These are phyloP conservation scores for Ochotona curzoniae DNA, from an alignment of 2,113 vertebrate genomes.

Conservation along the genomic window DNA sequence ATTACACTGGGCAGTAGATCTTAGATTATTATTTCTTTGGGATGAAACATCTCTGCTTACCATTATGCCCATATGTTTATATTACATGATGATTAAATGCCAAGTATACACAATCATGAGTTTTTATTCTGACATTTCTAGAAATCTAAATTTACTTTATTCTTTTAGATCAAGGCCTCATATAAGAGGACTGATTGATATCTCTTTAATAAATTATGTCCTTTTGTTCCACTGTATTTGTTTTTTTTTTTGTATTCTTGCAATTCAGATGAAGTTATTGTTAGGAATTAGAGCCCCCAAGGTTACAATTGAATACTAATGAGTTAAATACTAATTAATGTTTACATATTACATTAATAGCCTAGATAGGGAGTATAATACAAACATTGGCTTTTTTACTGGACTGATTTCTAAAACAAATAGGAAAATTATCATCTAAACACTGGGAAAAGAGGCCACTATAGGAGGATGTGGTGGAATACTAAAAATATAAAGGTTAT, in stretches of 20 bases:
- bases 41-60: background rate
- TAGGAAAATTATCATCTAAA: too few species aligned
- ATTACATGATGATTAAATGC: background rate
- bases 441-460: background rate
- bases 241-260: too few species aligned
- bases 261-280: background rate
- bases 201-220: background rate
- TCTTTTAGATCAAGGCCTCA: background rate
- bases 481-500: background rate
- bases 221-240: background rate
- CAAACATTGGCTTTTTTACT: background rate
- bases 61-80: background rate
- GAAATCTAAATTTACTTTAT: background rate
- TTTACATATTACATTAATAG: background rate
- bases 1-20: background rate
- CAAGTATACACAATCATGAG: background rate
- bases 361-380: background rate
- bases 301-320: background rate
- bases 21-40: background rate
- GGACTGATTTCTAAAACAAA: background rate
- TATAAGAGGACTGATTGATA: background rate
- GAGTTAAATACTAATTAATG: background rate
- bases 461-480: background rate
- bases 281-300: background rate
- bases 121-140: background rate